Base-by-base conservation (phyloP, 2,113 vertebrate genomes). In the Cebus imitator region DNA sequence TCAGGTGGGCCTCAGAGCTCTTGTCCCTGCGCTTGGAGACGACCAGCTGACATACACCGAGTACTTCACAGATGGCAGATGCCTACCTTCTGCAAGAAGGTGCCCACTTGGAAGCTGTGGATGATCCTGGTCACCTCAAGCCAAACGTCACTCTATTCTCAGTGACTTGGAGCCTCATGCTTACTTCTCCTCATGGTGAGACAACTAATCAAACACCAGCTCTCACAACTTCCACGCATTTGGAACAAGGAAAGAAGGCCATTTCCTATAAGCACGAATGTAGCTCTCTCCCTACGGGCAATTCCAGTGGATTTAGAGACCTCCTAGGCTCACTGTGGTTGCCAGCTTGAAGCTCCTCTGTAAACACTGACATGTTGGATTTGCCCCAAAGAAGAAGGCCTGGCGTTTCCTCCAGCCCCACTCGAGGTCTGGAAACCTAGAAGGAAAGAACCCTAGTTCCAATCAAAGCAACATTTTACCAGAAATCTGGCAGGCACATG, bases 391-490 rank as follows among this genome's bases (percentile, higher is more conserved):
- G 50, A 86, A 96, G 57, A 85, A 58, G 52, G 90, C 4, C 30
- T 64, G 75, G 45, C 1, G 1, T 40, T 91, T 40, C 66, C 40
- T 48, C 37, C 21, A 78, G 37, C 30, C 25, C 88, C 48, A 27
- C 25, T 64, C 0, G 6, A 40, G 82, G 43, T 70, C 73, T 43
- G 5, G 61, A 35, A 68, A 87, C 12, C 30, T 25, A 5, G 25
- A 92, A 95, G 57, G 89, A 85, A 91, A 96, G 27, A 48, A 81
- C 35, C 70, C 48, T 37, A 16, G 45, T 86, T 97, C 91, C 95
- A 95, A 89, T 21, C 43, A 81, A 91, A 98, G 95, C 91, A 95
- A 40, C 30, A 4, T 86, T 94, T 83, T 50, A 58, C 64, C 96
- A 96, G 90, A 79, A 96, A 84, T 88, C 90, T 97, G 97, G 97